These are phyloP conservation scores for Neria commutata DNA, from an alignment of 2,888 invertebrate species.

Conservation along the genomic window DNA sequence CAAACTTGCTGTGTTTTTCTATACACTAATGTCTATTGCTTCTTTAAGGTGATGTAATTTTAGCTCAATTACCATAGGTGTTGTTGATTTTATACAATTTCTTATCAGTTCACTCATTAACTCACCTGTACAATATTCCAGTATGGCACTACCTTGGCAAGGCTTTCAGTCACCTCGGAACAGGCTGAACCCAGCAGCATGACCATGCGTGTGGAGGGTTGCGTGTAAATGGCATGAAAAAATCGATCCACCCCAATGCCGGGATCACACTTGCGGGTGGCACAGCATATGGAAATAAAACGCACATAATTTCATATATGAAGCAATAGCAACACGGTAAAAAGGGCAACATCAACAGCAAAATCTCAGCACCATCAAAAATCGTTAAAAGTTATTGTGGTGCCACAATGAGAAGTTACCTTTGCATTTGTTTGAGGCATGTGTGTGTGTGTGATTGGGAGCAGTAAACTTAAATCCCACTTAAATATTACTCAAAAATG, in stretches of 20 bases:
- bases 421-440: too few species aligned
- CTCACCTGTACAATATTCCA: conserved; percentile 90
- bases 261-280: conserved; percentile 91
- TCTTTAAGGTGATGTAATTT: too few species aligned
- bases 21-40: too few species aligned
- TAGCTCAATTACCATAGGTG: too few species aligned
- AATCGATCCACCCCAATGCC: conserved; percentile 90
- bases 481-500: too few species aligned
- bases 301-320: conserved; percentile 11
- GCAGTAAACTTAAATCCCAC: too few species aligned
- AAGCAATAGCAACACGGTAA: not conserved
- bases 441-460: too few species aligned
- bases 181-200: conserved; percentile 87
- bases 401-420: too few species aligned
- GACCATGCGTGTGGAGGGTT: conserved; percentile 75
- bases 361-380: not conserved
- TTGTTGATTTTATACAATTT: too few species aligned
- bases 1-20: not conserved
- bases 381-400: too few species aligned
- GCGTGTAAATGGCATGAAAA: conserved; percentile 88
- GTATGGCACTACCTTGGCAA: conserved; percentile 89
- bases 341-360: not conserved
- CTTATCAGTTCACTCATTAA: too few species aligned
- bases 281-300: conserved; percentile 23
- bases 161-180: conserved; percentile 88